A percentile compares a stretch with the other conserved stretches of the same genome.
These are phyloP conservation scores for Sciurus carolinensis DNA, from an alignment of 2,797 vertebrate genomes.

Conservation along the genomic window DNA sequence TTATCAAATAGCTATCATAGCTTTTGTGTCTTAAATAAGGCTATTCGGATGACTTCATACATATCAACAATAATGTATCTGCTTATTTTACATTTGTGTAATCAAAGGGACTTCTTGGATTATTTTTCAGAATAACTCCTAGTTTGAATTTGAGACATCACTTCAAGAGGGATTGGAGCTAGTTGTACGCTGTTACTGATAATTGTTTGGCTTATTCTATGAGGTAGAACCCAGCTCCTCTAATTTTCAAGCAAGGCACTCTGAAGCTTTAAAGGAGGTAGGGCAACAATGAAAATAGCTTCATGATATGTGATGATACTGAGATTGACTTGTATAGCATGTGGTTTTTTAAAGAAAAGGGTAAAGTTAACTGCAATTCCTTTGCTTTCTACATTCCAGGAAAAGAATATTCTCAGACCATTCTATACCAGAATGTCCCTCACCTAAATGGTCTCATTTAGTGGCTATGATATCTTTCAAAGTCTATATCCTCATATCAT, in stretches of 20 bases:
- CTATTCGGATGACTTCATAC: not conserved
- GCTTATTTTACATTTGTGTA: not conserved
- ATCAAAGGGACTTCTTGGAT: not conserved
- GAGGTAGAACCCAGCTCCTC: not conserved
- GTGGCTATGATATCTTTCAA: not conserved
- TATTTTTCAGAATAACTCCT: slow-evolving; percentile 43
- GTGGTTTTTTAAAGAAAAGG: not conserved
- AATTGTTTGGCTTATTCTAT: not conserved
- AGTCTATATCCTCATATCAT: not conserved
- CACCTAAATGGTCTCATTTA: not conserved
- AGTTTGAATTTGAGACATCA: slow-evolving; percentile 40
- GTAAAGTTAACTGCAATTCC: not conserved
- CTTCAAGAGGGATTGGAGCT: not conserved
- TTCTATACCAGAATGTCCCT: not conserved
- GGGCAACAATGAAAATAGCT: not conserved
- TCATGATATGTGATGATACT: not conserved
- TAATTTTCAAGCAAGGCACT: not conserved
- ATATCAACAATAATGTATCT: not conserved
- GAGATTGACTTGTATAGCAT: not conserved
- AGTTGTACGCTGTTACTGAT: not conserved
- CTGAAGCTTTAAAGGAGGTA: not conserved
- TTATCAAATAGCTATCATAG: not conserved
- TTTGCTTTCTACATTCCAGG: not conserved
- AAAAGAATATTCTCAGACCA: not conserved
- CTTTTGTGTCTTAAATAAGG: not conserved